Evolutionary conservation across 2,888 invertebrate genomes (phyloP).

Genomic region (Hanleya hanleyi): DNA sequence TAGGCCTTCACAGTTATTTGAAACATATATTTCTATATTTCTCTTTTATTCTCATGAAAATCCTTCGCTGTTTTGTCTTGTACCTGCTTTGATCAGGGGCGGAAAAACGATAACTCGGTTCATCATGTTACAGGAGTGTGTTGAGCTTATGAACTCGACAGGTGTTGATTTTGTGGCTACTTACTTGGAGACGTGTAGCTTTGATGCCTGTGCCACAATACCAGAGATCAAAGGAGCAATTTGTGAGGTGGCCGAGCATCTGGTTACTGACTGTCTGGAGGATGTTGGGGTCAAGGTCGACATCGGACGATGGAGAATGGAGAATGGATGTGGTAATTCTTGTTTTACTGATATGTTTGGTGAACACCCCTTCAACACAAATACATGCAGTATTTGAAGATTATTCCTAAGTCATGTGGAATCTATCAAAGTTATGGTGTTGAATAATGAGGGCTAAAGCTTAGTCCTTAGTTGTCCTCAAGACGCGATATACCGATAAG

Average conservation of each 20-base stretch:
- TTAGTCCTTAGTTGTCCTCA: too few species aligned
- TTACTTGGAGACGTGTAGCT: not conserved
- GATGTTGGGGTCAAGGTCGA: not conserved
- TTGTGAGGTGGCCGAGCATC: not conserved
- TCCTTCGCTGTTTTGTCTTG: too few species aligned
- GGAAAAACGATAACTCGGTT: too few species aligned
- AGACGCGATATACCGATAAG: too few species aligned
- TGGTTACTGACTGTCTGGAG: not conserved
- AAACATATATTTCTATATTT: too few species aligned
- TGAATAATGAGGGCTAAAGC: too few species aligned
- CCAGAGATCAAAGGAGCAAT: not conserved
- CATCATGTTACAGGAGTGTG: not conserved
- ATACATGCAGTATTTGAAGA: not conserved
- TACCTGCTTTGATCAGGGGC: too few species aligned
- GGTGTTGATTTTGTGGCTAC: not conserved
- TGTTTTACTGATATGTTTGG: not conserved
- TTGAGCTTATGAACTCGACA: not conserved
- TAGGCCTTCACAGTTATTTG: not conserved
- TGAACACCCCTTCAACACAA: not conserved
- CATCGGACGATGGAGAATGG: slow-evolving; percentile 4
- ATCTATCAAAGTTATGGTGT: too few species aligned
- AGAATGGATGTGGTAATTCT: not conserved
- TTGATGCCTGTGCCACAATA: not conserved
- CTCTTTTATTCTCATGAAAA: too few species aligned
- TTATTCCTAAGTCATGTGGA: too few species aligned